Conservation (phyloP, 1,140 invertebrate genomes). For the Leptinotarsa lineolata region DNA sequence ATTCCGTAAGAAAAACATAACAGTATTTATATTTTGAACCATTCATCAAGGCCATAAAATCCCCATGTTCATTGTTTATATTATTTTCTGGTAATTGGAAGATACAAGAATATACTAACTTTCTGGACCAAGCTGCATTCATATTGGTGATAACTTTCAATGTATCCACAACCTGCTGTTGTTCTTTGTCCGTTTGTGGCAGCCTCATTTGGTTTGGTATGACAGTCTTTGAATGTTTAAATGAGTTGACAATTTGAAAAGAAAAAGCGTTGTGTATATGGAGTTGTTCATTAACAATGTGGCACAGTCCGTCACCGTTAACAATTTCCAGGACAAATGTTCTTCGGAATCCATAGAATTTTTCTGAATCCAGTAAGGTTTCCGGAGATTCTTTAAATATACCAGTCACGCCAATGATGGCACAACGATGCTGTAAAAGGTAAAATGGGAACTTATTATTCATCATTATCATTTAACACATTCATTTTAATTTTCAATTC, state of each 20-base stretch:
- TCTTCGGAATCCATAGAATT: slow-evolving; percentile 66
- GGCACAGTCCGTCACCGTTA: slow-evolving; percentile 61
- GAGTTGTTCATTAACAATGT: slow-evolving; percentile 84
- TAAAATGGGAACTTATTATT: not conserved
- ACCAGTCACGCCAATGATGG: slow-evolving; percentile 64
- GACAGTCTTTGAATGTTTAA: slow-evolving; percentile 36
- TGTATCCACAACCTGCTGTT: slow-evolving; percentile 64
- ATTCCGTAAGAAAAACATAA: not conserved
- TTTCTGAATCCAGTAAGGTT: slow-evolving; percentile 42
- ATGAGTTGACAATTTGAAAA: slow-evolving; percentile 61
- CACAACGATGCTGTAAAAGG: not conserved
- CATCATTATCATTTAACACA: too few relatives aligned
- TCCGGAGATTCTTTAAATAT: slow-evolving; percentile 69
- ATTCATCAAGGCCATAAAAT: not conserved
- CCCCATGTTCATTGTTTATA: not conserved
- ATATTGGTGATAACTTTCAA: slow-evolving; percentile 77
- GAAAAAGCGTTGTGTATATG: slow-evolving; percentile 73
- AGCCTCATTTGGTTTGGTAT: slow-evolving; percentile 11
- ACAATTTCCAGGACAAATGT: slow-evolving; percentile 78
- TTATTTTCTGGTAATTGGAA: not conserved
- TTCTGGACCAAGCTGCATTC: slow-evolving; percentile 79
- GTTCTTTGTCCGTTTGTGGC: slow-evolving; percentile 38
- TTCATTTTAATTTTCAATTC: too few relatives aligned
- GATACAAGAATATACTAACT: slow-evolving; percentile 62
- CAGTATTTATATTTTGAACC: too few relatives aligned